Conservation (phyloP, 2,113 vertebrate genomes). For the Helogale parvula region DNA sequence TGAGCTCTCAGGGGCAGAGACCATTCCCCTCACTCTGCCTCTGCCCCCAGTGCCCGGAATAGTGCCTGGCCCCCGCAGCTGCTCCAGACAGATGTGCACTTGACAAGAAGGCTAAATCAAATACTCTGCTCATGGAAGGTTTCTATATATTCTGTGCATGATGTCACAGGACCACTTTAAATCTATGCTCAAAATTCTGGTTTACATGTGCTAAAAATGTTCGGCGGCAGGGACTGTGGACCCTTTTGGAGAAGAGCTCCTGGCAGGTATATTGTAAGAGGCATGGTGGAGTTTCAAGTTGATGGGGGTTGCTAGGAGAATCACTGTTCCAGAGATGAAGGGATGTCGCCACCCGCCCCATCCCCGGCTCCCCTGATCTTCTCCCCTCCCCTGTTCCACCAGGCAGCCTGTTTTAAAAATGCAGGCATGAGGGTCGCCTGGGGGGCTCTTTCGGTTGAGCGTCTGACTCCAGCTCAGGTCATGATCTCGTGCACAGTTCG, state of each 20-base stretch:
- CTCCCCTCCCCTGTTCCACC: neutral
- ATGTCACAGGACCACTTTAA: conserved; percentile 59
- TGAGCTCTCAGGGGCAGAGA: neutral
- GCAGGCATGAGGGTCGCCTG: neutral
- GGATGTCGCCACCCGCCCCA: neutral
- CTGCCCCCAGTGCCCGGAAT: conserved; percentile 6
- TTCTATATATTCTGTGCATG: conserved; percentile 64
- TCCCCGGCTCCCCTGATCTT: neutral
- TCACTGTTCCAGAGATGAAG: neutral
- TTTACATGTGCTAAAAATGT: conserved; percentile 37
- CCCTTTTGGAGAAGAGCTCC: neutral
- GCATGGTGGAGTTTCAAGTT: neutral
- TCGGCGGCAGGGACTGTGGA: neutral
- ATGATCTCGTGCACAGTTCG: no score
- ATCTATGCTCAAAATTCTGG: neutral
- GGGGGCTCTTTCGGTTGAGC: no score
- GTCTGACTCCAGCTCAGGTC: no score
- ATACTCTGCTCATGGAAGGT: neutral
- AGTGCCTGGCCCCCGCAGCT: conserved; percentile 43
- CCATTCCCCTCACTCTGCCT: neutral
- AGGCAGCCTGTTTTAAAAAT: neutral
- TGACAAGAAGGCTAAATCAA: conserved; percentile 37
- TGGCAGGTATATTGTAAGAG: conserved; percentile 10
- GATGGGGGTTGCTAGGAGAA: neutral
- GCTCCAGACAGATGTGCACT: conserved; percentile 52